phyloP scores from a whole-genome alignment of 2,888 invertebrate species.

The Nomada hirtipes region DNA sequence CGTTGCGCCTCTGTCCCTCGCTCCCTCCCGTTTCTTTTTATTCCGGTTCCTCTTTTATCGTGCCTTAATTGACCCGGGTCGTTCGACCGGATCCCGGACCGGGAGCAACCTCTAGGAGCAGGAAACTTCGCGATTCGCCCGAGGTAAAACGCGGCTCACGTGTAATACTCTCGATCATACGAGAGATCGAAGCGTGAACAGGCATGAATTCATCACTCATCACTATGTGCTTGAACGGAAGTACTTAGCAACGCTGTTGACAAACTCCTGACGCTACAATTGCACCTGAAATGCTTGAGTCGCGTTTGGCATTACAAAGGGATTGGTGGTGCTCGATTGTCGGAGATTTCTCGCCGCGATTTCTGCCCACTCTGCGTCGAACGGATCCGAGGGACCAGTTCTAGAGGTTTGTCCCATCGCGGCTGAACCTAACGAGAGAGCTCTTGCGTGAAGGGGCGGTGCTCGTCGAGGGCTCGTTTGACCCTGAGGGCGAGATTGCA shows the following conservation, averaged over 20 bases:
- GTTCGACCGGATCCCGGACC: conserved; percentile 5
- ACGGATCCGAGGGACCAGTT: conserved; percentile 87
- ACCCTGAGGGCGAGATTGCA: conserved; percentile 78
- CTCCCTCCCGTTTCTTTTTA: not conserved
- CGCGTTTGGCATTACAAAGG: conserved; percentile 86
- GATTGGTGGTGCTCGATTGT: conserved; percentile 86
- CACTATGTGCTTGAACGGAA: conserved; percentile 78
- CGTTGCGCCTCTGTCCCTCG: conserved; percentile 2
- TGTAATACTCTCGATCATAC: conserved; percentile 68
- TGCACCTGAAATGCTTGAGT: conserved; percentile 87
- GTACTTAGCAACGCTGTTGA: conserved; percentile 78
- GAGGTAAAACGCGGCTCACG: conserved; percentile 23
- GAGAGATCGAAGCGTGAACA: conserved; percentile 63
- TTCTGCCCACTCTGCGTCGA: conserved; percentile 94
- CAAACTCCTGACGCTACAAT: conserved; percentile 85
- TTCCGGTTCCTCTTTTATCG: not conserved
- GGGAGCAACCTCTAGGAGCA: not conserved
- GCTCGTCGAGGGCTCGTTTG: conserved; percentile 84
- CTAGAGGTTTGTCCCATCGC: conserved; percentile 74
- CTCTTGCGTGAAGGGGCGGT: conserved; percentile 85
- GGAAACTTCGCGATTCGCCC: not conserved
- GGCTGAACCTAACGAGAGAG: conserved; percentile 86
- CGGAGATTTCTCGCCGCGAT: conserved; percentile 86
- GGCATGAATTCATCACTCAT: conserved; percentile 51
- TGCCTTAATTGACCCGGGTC: not conserved